These are phyloP conservation scores for Rhinatrema bivittatum DNA, from an alignment of 2,797 vertebrate species.

Conservation along the genomic window DNA sequence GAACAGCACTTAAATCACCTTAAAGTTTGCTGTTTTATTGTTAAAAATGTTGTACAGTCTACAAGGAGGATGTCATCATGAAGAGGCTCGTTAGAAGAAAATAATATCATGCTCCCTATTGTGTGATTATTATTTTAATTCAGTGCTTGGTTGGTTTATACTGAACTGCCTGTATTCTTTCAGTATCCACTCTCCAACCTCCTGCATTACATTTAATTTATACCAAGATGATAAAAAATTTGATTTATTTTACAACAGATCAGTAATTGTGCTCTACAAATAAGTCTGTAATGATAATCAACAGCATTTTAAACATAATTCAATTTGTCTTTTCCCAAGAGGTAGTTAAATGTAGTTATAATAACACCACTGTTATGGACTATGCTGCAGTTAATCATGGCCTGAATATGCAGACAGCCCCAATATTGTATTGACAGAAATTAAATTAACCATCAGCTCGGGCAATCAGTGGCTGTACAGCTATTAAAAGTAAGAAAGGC, in stretches of 20 bases:
- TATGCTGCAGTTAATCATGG: constrained; percentile 69
- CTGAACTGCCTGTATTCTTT: constrained; percentile 45
- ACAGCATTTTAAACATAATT: constrained; percentile 76
- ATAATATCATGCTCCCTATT: constrained; percentile 39
- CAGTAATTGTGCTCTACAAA: constrained; percentile 80
- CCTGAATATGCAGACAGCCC: constrained; percentile 74
- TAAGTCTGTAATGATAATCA: constrained; percentile 80
- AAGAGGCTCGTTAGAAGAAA: constrained; percentile 58
- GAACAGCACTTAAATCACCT: constrained; percentile 16
- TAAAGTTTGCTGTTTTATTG: constrained; percentile 30
- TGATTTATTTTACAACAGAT: constrained; percentile 83
- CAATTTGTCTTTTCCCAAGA: constrained; percentile 78
- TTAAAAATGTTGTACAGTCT: constrained; percentile 35
- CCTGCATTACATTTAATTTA: constrained; percentile 67
- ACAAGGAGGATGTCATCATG: constrained; percentile 36
- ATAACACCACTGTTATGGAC: constrained; percentile 69
- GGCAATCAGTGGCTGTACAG: constrained; percentile 70
- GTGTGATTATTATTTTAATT: constrained; percentile 57
- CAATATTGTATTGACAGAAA: constrained; percentile 81
- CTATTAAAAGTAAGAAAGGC: constrained; percentile 75
- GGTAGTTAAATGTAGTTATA: constrained; percentile 77
- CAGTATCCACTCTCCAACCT: constrained; percentile 41
- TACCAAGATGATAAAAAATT: constrained; percentile 74
- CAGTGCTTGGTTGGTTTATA: constrained; percentile 43
- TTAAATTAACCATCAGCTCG: constrained; percentile 77